A percentile compares a stretch with the other conserved stretches of the same genome.
phyloP scores from a whole-genome alignment of 2,113 vertebrate genomes.

The Melospiza melodia region DNA sequence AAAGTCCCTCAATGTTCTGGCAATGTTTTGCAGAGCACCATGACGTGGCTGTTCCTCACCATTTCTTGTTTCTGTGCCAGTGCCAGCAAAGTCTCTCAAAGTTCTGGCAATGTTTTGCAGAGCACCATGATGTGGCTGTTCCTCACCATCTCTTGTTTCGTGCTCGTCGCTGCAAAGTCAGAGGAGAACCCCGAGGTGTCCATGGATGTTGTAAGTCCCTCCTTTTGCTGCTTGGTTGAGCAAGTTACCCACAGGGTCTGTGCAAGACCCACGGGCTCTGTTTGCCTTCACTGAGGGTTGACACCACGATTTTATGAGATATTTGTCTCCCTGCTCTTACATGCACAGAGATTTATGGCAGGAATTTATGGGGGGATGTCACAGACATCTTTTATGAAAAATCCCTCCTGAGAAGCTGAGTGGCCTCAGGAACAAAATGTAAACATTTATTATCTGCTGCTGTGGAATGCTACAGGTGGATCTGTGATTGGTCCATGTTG shows the following conservation, averaged over 20 bases:
- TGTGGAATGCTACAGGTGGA: no score
- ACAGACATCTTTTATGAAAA: no score
- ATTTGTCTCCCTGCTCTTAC: not conserved
- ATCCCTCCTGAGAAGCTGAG: no score
- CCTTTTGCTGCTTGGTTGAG: not conserved
- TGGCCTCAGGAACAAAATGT: no score
- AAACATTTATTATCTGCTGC: no score
- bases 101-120: constrained; percentile 16
- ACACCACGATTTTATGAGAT: not conserved
- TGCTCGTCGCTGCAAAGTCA: not conserved
- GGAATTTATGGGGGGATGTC: not conserved
- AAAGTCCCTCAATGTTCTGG: not conserved
- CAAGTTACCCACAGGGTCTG: not conserved
- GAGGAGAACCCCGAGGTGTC: not conserved
- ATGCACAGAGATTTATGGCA: rapidly evolving
- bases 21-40: constrained; percentile 21
- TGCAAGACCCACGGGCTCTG: not conserved
- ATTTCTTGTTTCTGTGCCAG: no score
- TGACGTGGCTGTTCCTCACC: no score
- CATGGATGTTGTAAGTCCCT: constrained; percentile 55
- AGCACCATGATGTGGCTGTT: not conserved
- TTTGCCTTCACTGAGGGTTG: not conserved
- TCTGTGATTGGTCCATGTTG: no score
- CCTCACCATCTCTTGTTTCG: not conserved
- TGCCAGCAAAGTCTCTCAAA: not conserved